Evolutionary conservation across 2,113 vertebrate species (phyloP).

Genomic region (Microcebus tavaratra): DNA sequence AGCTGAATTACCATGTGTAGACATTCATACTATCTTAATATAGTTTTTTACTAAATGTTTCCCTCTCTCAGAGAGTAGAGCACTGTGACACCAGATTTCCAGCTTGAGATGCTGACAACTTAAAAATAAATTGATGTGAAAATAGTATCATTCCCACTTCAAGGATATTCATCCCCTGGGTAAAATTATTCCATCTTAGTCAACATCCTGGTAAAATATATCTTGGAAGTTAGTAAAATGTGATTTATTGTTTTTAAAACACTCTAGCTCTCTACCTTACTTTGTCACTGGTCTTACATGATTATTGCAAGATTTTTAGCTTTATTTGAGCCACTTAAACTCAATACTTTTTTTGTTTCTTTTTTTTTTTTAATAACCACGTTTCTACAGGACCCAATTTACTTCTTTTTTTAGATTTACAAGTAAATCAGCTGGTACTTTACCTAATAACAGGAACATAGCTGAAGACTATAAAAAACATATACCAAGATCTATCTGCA

Average conservation of each 20-base stretch:
- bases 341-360: background rate
- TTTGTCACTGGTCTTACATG: background rate
- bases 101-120: background rate
- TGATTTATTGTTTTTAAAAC: background rate
- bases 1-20: background rate
- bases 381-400: too few relatives aligned
- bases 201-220: constrained; percentile 10
- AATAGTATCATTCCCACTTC: background rate
- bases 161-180: background rate
- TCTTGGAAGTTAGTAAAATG: background rate
- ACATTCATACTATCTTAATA: background rate
- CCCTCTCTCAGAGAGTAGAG: background rate
- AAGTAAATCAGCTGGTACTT: background rate
- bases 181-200: background rate
- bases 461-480: background rate
- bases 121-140: background rate
- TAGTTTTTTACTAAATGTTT: background rate
- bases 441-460: background rate
- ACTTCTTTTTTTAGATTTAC: background rate
- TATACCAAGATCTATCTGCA: background rate
- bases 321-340: background rate
- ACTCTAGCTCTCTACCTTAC: background rate
- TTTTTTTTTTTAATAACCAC: too few relatives aligned
- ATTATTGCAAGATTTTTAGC: background rate
- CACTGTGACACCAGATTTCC: background rate